Base-by-base conservation (phyloP, 2,797 vertebrate genomes). In the Antennarius maculatus region DNA sequence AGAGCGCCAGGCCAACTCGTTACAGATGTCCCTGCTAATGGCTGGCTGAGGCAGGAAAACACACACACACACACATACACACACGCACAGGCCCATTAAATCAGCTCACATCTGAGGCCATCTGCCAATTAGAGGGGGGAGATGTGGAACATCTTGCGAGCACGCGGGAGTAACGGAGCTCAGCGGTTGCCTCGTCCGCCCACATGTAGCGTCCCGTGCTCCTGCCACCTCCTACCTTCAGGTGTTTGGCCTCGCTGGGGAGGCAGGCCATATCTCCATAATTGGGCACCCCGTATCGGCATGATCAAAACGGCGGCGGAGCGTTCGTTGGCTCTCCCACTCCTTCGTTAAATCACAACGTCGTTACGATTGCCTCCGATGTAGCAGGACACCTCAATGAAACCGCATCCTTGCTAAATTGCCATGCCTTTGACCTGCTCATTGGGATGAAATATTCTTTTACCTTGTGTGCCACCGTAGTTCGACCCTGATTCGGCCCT, bases 1-100 rank as follows among this genome's bases (percentile, higher is more conserved):
- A 66, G 84, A 69, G 79, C 18, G 81, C 88, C 82, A 43, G 74
- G 91, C 92, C 90, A 91, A 88, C 89, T 90, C 86, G 86, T 91
- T 93, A 93, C 91, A 92, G 92, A 93, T 92, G 91, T 91, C 89
- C 86, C 85, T 67, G 86, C 89, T 92, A 94, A 92, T 91, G 91
- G 89, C 87, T 88, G 89, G 87, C 84, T 77, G 87, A 92, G 86
- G 87, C 90, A 88, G 81, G 81, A 88, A 89, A 85, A 90, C 83
- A 88, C 80, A 87, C 87, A 88, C 47, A 49, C 15, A 48, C 11
- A 23, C 14, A 31, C 27, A 52, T 11, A 31, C 50, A 52, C 27
- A 31, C 47, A 54, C 83, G 82, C 71, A 68, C 86, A 82, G 85
- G 84, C 90, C 90, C 89, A 91, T 88, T 91, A 90, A 92, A 91